Conservation (phyloP, 1,140 invertebrate species). For the Caerostris darwini region DNA sequence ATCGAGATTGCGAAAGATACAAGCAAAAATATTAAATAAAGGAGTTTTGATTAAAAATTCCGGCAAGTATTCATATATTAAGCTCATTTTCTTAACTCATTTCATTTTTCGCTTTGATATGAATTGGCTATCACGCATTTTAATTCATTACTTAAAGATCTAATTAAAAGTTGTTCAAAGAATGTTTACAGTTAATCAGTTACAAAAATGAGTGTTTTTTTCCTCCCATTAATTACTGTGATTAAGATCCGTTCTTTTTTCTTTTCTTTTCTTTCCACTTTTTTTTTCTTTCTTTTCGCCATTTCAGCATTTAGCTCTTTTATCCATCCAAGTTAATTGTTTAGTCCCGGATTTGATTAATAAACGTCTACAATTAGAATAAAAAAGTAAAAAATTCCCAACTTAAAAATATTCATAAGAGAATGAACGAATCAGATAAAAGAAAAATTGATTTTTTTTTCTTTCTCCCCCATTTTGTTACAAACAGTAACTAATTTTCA, state of each 20-base stretch:
- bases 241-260: neutral
- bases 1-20: too few relatives aligned
- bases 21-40: too few relatives aligned
- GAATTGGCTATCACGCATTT: neutral
- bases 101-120: neutral
- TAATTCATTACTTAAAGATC: conserved; percentile 29
- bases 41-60: neutral
- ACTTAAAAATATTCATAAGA: neutral
- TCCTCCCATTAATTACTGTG: conserved; percentile 4
- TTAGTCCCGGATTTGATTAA: neutral
- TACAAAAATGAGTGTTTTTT: conserved; percentile 17
- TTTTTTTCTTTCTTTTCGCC: neutral
- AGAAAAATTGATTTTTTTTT: neutral
- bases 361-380: neutral
- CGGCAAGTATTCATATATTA: neutral
- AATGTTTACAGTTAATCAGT: conserved; percentile 29
- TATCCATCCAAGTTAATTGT: neutral
- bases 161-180: conserved; percentile 3
- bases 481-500: conserved; percentile 19
- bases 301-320: neutral
- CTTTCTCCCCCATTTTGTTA: neutral
- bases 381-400: neutral
- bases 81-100: conserved; percentile 24
- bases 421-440: neutral
- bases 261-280: too few relatives aligned